Conservation (phyloP, 2,797 vertebrate genomes). For the Microtus californicus region DNA sequence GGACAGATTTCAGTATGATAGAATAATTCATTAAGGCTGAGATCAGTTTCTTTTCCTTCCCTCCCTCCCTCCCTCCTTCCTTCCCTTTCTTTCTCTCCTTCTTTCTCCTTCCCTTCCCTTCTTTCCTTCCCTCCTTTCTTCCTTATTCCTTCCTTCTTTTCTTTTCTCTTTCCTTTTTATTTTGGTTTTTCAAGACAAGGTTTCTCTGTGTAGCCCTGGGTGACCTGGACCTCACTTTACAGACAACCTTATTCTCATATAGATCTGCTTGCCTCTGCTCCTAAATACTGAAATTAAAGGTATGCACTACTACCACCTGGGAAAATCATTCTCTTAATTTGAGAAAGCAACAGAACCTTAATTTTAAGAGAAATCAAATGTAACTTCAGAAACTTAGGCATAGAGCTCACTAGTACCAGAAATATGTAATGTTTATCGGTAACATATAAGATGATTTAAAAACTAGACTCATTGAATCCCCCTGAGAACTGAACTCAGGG, state of each 20-base stretch:
- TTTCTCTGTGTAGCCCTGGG: neutral
- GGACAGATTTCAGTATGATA: neutral
- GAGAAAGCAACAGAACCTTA: constrained; percentile 7
- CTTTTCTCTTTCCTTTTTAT: neutral
- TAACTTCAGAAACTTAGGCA: constrained; percentile 15
- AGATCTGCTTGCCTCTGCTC: neutral
- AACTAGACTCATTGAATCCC: neutral
- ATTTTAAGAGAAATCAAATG: constrained; percentile 28
- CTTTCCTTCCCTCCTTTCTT: neutral
- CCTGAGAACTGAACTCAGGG: neutral
- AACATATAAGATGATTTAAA: neutral
- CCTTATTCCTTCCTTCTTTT: neutral
- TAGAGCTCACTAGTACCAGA: neutral
- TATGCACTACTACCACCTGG: neutral
- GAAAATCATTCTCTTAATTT: constrained; percentile 16
- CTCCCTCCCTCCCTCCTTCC: neutral
- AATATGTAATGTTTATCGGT: neutral
- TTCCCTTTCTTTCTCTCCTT: too few relatives aligned
- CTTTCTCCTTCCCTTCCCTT: neutral
- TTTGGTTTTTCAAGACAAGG: neutral
- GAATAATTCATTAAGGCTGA: neutral
- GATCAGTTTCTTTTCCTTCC: neutral
- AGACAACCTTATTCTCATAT: neutral
- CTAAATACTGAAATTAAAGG: neutral
- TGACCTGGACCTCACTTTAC: neutral